Percentiles rank a stretch among this genome's conserved stretches.
phyloP scores from a whole-genome alignment of 2,888 invertebrate species.

The Trissonchulus latispiculum region DNA sequence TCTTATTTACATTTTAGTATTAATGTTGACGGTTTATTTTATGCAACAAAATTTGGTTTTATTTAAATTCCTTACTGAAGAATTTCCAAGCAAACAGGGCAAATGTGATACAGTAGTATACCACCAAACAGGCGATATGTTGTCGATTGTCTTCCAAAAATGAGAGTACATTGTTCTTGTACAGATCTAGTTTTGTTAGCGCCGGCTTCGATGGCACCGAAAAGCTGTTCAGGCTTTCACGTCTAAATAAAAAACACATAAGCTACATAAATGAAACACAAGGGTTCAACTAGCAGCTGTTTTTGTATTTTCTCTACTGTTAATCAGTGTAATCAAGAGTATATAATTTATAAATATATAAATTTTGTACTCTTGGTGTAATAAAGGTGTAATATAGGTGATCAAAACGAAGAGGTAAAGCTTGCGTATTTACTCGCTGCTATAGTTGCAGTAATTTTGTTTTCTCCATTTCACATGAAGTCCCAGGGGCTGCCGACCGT shows the following conservation, averaged over 20 bases:
- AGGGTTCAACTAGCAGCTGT: too few relatives aligned
- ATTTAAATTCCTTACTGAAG: conserved; percentile 77
- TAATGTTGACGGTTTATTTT: too few relatives aligned
- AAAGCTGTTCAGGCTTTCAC: conserved; percentile 41
- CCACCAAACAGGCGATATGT: conserved; percentile 84
- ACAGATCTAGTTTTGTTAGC: conserved; percentile 63
- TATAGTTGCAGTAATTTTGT: conserved; percentile 22
- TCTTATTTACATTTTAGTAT: too few relatives aligned
- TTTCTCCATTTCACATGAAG: conserved; percentile 37
- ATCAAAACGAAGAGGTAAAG: too few relatives aligned
- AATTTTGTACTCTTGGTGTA: too few relatives aligned
- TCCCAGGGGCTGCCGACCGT: conserved; percentile 35
- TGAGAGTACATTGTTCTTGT: conserved; percentile 49
- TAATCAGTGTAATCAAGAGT: too few relatives aligned
- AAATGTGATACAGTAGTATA: conserved; percentile 86
- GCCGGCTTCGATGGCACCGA: conserved; percentile 30
- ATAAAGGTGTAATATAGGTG: too few relatives aligned
- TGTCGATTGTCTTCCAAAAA: conserved; percentile 90
- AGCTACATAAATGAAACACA: too few relatives aligned
- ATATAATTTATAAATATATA: too few relatives aligned
- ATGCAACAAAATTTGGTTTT: too few relatives aligned
- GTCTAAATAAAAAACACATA: conserved; percentile 33
- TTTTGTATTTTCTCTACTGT: too few relatives aligned
- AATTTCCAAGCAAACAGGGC: conserved; percentile 87
- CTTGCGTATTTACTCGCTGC: not conserved